Conservation (phyloP, 2,113 vertebrate genomes). For the Aplodontia rufa region DNA sequence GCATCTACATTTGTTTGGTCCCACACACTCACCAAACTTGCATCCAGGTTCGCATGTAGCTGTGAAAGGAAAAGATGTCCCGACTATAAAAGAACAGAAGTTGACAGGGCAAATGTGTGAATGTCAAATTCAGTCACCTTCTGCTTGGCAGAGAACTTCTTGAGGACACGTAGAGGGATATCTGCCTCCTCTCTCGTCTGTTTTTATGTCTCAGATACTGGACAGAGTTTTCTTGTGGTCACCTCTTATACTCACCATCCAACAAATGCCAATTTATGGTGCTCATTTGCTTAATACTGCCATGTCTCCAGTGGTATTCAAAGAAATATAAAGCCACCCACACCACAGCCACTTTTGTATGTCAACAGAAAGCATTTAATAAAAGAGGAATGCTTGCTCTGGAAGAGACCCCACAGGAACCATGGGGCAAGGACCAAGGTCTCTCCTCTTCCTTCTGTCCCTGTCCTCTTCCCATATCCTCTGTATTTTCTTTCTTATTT, state of each 20-base stretch:
- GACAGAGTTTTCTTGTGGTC: not conserved
- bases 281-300: not conserved
- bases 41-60: constrained; percentile 93
- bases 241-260: not conserved
- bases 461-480: not conserved
- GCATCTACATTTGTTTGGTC: constrained; percentile 96
- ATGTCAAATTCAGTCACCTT: not conserved
- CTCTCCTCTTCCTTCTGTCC: not conserved
- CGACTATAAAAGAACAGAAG: not conserved
- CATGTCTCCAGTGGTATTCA: not conserved
- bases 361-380: not conserved
- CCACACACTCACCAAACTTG: constrained; percentile 94
- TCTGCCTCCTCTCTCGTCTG: not conserved
- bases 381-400: not conserved
- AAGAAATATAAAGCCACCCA: not conserved
- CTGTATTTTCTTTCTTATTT: not conserved
- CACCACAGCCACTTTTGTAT: not conserved
- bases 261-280: not conserved
- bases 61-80: constrained; percentile 82
- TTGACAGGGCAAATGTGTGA: not conserved
- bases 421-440: not conserved
- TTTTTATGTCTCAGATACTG: not conserved
- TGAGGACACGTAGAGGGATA: not conserved
- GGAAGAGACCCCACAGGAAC: not conserved
- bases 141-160: not conserved